phyloP scores from a whole-genome alignment of 2,113 vertebrate species.

The Gobio gobio region DNA sequence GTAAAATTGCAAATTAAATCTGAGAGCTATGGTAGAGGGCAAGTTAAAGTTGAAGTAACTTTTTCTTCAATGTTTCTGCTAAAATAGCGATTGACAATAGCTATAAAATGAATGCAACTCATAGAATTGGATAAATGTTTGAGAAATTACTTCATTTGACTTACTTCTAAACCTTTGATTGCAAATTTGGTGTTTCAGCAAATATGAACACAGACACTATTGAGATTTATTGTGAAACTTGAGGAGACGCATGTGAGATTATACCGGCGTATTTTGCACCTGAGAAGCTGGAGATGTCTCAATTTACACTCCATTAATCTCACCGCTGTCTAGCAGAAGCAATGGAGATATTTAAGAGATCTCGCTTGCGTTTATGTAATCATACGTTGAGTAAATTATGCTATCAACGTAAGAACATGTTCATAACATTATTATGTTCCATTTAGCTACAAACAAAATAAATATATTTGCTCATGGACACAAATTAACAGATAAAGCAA shows the following conservation, averaged over 20 bases:
- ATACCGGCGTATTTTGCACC: background rate
- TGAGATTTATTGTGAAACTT: too few relatives aligned
- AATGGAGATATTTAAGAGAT: too few relatives aligned
- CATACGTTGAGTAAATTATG: too few relatives aligned
- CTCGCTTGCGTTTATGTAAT: too few relatives aligned
- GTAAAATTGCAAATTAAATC: background rate
- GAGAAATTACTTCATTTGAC: background rate
- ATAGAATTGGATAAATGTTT: background rate
- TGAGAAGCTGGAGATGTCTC: background rate
- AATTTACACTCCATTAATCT: background rate
- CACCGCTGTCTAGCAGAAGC: background rate
- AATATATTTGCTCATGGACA: background rate
- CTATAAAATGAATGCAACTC: background rate
- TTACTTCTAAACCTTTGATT: too few relatives aligned
- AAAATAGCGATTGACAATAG: background rate
- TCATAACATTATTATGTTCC: background rate
- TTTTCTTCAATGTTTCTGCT: background rate
- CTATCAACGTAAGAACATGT: background rate
- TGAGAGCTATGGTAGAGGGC: background rate
- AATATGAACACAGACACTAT: too few relatives aligned
- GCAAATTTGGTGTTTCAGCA: background rate
- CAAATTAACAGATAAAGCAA: background rate
- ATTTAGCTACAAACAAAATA: background rate
- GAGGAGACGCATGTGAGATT: background rate
- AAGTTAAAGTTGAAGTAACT: background rate